Percentiles rank a stretch among this genome's conserved stretches.
Evolutionary conservation across 2,113 vertebrate genomes (phyloP).

Genomic region (Psilopsiagon aymara): DNA sequence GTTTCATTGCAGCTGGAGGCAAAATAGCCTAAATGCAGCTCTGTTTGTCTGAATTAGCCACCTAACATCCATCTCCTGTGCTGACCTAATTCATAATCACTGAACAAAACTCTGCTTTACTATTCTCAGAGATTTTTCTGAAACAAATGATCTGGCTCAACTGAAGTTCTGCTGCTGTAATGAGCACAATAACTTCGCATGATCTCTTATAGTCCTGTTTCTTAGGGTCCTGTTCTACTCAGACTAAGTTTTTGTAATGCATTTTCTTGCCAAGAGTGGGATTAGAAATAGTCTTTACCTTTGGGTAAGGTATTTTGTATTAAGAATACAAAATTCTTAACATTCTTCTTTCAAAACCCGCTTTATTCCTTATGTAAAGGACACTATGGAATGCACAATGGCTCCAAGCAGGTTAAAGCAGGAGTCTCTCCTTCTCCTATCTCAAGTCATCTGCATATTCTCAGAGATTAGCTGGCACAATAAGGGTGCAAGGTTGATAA

Average conservation of each 20-base stretch:
- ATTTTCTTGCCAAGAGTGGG: neutral
- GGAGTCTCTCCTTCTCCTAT: neutral
- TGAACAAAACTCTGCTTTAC: neutral
- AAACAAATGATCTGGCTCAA: neutral
- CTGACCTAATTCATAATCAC: neutral
- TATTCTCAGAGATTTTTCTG: neutral
- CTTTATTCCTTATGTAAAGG: neutral
- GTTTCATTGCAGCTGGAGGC: constrained; percentile 15
- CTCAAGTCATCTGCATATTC: neutral
- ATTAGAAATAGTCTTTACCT: neutral
- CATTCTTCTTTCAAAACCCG: neutral
- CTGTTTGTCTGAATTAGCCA: neutral
- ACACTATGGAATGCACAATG: neutral
- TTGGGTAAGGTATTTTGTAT: neutral
- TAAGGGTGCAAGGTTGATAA: neutral
- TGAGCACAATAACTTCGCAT: neutral
- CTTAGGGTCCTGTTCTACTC: neutral
- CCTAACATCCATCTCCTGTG: neutral
- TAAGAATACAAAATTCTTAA: neutral
- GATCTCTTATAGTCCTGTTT: neutral
- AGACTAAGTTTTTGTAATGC: neutral
- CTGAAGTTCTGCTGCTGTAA: neutral
- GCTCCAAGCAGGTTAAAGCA: neutral
- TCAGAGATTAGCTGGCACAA: neutral
- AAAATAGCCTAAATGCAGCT: constrained; percentile 28